These are phyloP conservation scores for Bombylius major DNA, from an alignment of 2,888 invertebrate genomes.

Conservation along the genomic window DNA sequence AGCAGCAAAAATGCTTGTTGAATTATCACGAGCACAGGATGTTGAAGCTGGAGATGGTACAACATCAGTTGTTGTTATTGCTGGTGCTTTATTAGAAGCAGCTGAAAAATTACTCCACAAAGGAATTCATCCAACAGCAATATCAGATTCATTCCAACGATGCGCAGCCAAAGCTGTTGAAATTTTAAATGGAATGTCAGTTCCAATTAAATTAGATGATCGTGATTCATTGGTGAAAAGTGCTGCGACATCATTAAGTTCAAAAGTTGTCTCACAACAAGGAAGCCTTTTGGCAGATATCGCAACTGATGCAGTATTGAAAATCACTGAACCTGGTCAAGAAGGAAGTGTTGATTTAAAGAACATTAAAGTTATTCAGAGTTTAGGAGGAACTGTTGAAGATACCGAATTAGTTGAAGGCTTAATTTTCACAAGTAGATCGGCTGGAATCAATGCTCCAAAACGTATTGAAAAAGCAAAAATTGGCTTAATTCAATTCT, in stretches of 20 bases:
- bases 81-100: conserved; percentile 90
- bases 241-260: conserved; percentile 96
- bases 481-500: conserved; percentile 98
- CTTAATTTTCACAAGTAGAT: conserved; percentile 83
- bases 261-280: conserved; percentile 98
- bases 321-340: conserved; percentile 44
- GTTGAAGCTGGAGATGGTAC: conserved; percentile 99
- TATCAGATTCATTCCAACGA: conserved; percentile 93
- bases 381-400: conserved; percentile 93
- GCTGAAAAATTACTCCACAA: conserved; percentile 82
- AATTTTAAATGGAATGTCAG: conserved; percentile 73
- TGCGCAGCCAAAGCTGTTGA: conserved; percentile 35
- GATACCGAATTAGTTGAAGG: conserved; percentile 94
- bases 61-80: conserved; percentile 95
- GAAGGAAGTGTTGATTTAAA: conserved; percentile 76
- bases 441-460: conserved; percentile 83
- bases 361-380: conserved; percentile 94
- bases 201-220: conserved; percentile 73
- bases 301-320: conserved; percentile 92
- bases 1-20: conserved; percentile 98
- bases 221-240: conserved; percentile 79
- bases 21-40: conserved; percentile 96
- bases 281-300: conserved; percentile 90
- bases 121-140: conserved; percentile 95
- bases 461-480: conserved; percentile 93